Conservation (phyloP, 2,113 vertebrate genomes). For the Malurus cyaneus region DNA sequence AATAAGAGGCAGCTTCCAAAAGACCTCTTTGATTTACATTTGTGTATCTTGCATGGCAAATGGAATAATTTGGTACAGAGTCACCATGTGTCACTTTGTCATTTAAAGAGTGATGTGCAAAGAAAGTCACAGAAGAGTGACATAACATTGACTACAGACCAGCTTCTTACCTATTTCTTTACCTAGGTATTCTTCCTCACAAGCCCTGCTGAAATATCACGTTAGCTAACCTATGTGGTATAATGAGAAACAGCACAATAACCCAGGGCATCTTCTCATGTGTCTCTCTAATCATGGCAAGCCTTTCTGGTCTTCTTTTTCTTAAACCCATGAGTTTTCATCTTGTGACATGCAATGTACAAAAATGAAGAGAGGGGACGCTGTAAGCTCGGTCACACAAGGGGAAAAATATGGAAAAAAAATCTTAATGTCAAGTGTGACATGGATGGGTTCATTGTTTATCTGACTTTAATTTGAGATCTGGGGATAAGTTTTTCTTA, state of each 20-base stretch:
- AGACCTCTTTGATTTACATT: background rate
- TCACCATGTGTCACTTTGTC: background rate
- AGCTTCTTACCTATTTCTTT: background rate
- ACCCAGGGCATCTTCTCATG: background rate
- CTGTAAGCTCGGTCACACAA: background rate
- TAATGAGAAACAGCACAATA: background rate
- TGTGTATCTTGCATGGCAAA: background rate
- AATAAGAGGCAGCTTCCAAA: background rate
- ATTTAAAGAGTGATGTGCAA: background rate
- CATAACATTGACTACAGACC: background rate
- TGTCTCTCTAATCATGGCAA: background rate
- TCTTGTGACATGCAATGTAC: background rate
- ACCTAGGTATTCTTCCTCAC: background rate
- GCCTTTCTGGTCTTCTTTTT: background rate
- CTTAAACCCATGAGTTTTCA: background rate
- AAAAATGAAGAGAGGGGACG: background rate
- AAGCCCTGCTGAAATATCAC: background rate
- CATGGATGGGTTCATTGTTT: background rate
- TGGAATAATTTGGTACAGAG: background rate
- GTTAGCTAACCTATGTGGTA: background rate
- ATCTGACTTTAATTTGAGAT: background rate
- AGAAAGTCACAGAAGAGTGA: background rate
- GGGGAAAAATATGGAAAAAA: background rate
- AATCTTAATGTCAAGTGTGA: background rate
- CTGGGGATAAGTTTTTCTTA: background rate